A percentile compares a stretch with the other conserved stretches of the same genome.
phyloP scores from a whole-genome alignment of 2,113 vertebrate species.

The Eolophus roseicapilla region DNA sequence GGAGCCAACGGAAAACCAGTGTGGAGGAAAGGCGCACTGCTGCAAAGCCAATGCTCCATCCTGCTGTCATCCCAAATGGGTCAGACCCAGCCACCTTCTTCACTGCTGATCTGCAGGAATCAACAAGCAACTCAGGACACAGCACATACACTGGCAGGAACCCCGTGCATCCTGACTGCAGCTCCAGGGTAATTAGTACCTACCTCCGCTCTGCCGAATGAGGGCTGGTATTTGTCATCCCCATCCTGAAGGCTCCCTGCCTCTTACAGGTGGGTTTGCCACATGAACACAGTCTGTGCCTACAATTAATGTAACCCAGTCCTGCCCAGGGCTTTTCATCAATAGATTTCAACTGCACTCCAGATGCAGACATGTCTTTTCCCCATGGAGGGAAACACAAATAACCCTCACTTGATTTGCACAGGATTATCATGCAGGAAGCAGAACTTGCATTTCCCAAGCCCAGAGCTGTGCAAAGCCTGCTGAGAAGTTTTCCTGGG shows the following conservation, averaged over 20 bases:
- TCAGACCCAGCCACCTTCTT: not conserved
- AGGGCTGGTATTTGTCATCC: not conserved
- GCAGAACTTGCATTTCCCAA: not conserved
- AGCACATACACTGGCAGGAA: not conserved
- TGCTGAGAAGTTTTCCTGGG: not conserved
- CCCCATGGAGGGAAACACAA: not conserved
- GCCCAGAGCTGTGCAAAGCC: not conserved
- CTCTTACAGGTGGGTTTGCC: not conserved
- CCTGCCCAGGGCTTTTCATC: not conserved
- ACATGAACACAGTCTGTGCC: not conserved
- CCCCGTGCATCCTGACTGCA: accelerated
- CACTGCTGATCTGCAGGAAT: not conserved
- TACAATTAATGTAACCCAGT: not conserved
- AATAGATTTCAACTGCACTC: not conserved
- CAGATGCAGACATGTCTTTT: accelerated
- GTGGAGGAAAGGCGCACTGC: not conserved
- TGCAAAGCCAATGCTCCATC: not conserved
- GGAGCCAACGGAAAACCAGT: accelerated
- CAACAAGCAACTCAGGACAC: not conserved
- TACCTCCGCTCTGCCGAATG: not conserved
- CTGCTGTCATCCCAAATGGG: not conserved
- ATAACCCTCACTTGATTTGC: not conserved
- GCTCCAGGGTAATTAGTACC: not conserved
- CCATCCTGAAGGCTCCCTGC: not conserved
- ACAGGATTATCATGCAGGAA: not conserved